Evolutionary conservation across 2,797 vertebrate species (phyloP).

Genomic region (Alcedo atthis): DNA sequence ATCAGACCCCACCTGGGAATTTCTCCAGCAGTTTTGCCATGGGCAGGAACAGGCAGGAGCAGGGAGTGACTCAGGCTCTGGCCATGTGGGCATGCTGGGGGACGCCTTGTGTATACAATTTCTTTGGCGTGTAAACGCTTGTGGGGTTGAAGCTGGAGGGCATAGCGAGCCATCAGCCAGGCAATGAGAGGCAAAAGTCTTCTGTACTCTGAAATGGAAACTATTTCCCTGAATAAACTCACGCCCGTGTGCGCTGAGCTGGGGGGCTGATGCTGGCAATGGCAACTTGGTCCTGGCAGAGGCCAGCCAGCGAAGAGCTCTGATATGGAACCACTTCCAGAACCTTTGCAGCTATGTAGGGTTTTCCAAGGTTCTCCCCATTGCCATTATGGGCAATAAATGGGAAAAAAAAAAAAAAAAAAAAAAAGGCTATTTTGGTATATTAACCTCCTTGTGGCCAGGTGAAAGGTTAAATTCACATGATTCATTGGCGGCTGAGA

Average conservation of each 20-base stretch:
- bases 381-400: conserved; percentile 20
- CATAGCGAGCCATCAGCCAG: background rate
- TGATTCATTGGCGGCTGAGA: conserved; percentile 72
- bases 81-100: background rate
- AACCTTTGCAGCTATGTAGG: rapidly evolving
- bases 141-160: background rate
- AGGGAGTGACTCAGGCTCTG: background rate
- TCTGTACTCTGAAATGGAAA: background rate
- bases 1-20: background rate
- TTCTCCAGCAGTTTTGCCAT: background rate
- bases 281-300: background rate
- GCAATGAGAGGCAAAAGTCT: background rate
- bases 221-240: background rate
- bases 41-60: background rate
- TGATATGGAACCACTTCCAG: background rate
- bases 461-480: conserved; percentile 72
- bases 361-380: background rate
- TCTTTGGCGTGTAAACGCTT: background rate
- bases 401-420: background rate
- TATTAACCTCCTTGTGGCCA: conserved; percentile 68
- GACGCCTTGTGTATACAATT: background rate
- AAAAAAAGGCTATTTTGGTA: conserved; percentile 42
- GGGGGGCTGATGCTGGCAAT: background rate
- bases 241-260: background rate
- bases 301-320: background rate